Evolutionary conservation across 2,113 vertebrate species (phyloP), one percentile per base, ranked within the genome.

Genomic region (Planiliza haematocheilus): DNA sequence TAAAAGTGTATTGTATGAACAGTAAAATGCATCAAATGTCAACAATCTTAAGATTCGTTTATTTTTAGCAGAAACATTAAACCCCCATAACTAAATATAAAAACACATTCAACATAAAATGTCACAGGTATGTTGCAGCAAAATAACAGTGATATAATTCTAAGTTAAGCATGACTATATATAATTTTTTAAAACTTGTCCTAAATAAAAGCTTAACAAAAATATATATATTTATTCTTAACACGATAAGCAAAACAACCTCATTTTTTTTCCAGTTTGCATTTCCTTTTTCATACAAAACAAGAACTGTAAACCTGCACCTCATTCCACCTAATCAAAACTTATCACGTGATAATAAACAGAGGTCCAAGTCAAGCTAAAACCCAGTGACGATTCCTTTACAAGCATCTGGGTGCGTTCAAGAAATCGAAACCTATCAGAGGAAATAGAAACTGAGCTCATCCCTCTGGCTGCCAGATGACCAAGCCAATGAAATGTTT

Each of bases 371-470:
- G 6, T 20, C 16, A 30, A 7, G 21, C n/a, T 45, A 8, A 7
- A 43, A 37, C 20, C 11, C 10, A 11, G 46, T 36, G 1, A 16
- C 38, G 52, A 20, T 1, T 4, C 5, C n/a, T 11, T 14, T 21
- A 49, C 7, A 41, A 63, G 1, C 38, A 17, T 56, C 13, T 12
- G 48, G 61, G 43, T 38, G n/a, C 3, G 56, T 9, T 5, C 8
- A n/a, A 10, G 66, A 67, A 74, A 83, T 16, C 16, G 58, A 82
- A 78, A 78, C 56, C 12, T 13, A 52, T 21, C n/a, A n/a, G 37
- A 49, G 16, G 75, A 65, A 84, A 82, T 10, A 30, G 70, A 73
- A 74, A 85, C 57, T 52, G 17, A 76, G 16, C 45, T 60, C 20
- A 13, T 11, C 10, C 1, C 24, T 14, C 30, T 37, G 8, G 0